These are phyloP conservation scores for Philopotamus ludificatus DNA, from an alignment of 1,140 invertebrate genomes.

Conservation along the genomic window DNA sequence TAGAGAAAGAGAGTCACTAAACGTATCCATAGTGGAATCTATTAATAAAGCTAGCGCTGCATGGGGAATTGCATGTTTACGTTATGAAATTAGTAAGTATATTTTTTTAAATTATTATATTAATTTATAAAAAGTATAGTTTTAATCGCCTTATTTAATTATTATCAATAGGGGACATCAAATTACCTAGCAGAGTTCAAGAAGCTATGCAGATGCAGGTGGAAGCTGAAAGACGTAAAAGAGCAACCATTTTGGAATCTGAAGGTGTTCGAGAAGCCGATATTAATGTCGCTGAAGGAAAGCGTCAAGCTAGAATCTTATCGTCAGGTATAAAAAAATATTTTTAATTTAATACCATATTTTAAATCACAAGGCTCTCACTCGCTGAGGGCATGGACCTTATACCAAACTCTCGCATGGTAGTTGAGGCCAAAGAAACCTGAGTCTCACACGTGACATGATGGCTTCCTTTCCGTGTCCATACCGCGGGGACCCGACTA, in stretches of 20 bases:
- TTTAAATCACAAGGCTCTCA: too few species aligned
- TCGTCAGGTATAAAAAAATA: slow-evolving; percentile 77
- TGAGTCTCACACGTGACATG: too few species aligned
- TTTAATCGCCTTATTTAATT: slow-evolving; percentile 16
- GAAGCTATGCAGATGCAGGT: slow-evolving; percentile 99
- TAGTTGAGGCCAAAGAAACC: too few species aligned
- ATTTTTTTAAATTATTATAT: background rate
- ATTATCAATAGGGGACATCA: slow-evolving; percentile 88
- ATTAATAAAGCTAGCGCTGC: slow-evolving; percentile 98
- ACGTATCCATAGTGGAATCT: slow-evolving; percentile 93
- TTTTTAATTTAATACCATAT: too few species aligned
- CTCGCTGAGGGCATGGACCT: too few species aligned
- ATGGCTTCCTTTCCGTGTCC: too few species aligned
- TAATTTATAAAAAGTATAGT: background rate
- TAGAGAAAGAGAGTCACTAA: slow-evolving; percentile 92
- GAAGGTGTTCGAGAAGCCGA: slow-evolving; percentile 93
- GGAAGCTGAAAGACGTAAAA: slow-evolving; percentile 94
- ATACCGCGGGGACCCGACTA: too few species aligned
- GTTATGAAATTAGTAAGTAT: slow-evolving; percentile 95
- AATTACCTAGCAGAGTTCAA: slow-evolving; percentile 87
- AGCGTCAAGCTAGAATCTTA: slow-evolving; percentile 86
- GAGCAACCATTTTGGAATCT: slow-evolving; percentile 95
- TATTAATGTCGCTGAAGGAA: slow-evolving; percentile 97
- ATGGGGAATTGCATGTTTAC: slow-evolving; percentile 96
- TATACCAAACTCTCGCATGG: too few species aligned